phyloP scores from a whole-genome alignment of 2,888 invertebrate genomes.

The Lasioglossum vierecki region DNA sequence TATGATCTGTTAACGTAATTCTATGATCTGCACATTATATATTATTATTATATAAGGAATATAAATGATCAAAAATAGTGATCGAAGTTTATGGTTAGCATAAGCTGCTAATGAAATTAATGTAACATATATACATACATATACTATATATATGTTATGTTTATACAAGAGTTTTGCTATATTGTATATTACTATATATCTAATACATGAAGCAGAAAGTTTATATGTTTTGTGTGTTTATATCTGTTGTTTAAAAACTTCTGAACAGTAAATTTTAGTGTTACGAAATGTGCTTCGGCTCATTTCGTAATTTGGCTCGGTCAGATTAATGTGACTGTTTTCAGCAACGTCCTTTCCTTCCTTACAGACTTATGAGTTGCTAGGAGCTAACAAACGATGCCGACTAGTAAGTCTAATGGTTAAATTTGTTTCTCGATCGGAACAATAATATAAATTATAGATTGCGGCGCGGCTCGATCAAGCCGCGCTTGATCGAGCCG shows the following conservation, averaged over 20 bases:
- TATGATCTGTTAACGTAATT: not conserved
- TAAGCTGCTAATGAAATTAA: conserved; percentile 41
- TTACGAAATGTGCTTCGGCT: not conserved
- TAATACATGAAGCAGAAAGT: conserved; percentile 22
- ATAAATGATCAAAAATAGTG: conserved; percentile 11
- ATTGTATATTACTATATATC: conserved; percentile 64
- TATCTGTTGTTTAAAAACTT: not conserved
- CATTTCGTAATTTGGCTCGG: not conserved
- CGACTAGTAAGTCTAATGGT: not conserved
- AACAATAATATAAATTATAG: too few relatives aligned
- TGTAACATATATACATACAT: conserved; percentile 12
- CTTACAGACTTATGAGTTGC: not conserved
- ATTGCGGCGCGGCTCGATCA: too few relatives aligned
- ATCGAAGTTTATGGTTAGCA: conserved; percentile 24
- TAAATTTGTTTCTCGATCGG: too few relatives aligned
- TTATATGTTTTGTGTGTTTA: conserved; percentile 30
- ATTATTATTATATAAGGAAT: conserved; percentile 17
- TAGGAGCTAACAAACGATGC: not conserved
- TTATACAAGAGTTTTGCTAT: conserved; percentile 77
- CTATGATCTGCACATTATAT: conserved; percentile 19
- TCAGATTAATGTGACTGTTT: not conserved
- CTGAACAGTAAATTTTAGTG: not conserved
- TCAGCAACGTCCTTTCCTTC: not conserved
- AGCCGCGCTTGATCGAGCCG: too few relatives aligned
- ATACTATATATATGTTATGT: conserved; percentile 65